Percentiles rank a stretch among this genome's conserved stretches.
phyloP scores from a whole-genome alignment of 2,888 invertebrate species.

The Caenorhabditis parvicauda region DNA sequence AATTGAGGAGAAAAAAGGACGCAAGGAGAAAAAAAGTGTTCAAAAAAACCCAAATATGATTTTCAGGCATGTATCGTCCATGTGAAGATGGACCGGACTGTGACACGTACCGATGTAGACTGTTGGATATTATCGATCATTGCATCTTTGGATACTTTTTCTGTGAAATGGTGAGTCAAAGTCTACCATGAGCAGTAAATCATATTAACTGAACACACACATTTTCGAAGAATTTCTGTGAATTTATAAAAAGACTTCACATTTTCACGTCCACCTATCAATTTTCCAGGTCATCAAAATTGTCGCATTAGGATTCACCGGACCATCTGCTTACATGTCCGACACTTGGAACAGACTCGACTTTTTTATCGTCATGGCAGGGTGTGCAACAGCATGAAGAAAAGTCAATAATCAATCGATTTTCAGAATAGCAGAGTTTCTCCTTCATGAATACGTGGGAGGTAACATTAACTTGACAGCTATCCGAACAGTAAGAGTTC shows the following conservation, averaged over 20 bases:
- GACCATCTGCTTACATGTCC: conserved; percentile 84
- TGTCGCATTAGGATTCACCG: conserved; percentile 94
- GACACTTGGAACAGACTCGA: conserved; percentile 99
- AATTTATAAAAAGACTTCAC: neutral
- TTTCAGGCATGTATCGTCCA: conserved; percentile 88
- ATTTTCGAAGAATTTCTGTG: neutral
- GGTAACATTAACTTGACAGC: conserved; percentile 95
- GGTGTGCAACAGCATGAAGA: conserved; percentile 69
- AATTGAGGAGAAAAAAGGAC: neutral
- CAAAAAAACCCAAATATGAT: neutral
- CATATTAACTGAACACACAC: neutral
- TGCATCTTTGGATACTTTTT: conserved; percentile 92
- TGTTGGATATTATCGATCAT: conserved; percentile 86
- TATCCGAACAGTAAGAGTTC: conserved; percentile 92
- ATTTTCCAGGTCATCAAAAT: conserved; percentile 77
- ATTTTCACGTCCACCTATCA: neutral
- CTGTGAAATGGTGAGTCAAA: conserved; percentile 77
- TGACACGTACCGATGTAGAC: conserved; percentile 66
- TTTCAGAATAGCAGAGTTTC: conserved; percentile 68
- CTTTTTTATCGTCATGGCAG: conserved; percentile 93
- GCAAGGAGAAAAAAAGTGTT: too few species aligned
- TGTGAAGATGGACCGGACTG: conserved; percentile 85
- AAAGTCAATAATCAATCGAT: neutral
- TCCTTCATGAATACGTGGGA: conserved; percentile 76
- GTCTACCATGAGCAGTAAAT: too few species aligned